Base-by-base conservation (phyloP, 2,888 invertebrate species). In the Anthrax anthrax region DNA sequence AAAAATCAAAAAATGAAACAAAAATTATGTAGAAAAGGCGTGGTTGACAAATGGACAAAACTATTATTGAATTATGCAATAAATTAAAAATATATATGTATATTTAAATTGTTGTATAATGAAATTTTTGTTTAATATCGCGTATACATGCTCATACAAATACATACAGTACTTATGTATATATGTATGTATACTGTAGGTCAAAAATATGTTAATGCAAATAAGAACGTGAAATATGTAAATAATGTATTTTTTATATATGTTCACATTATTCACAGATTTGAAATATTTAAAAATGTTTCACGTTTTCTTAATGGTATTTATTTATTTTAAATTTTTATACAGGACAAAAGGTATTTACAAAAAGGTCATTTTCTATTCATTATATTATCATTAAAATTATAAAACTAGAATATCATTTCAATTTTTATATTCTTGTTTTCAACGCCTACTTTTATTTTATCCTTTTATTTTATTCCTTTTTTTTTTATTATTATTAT, bases 11-110 rank as follows among this genome's bases (percentile, higher is more conserved):
- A 36, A n/a, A 3, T 36, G 6, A 3, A 36, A n/a, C 10, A 16
- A 36, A 36, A 16, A 39, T 45, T 16, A 23, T 23, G 29, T 32
- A 12, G 3, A 27, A 9, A 14, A 39, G 39, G 39, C 39, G 39
- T 39, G 39, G 39, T 18, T 39, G 39, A 39, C 19, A 39, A 39
- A 39, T 39, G 39, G 39, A 39, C 39, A 18, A 19, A 39, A 38
- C 12, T 34, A 16, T 38, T 38, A 38, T 6, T 23, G 23, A 23
- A 23, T 23, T 8, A 6, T 23, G 4, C 5, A 23, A 23, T 23
- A 23, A 23, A n/a, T n/a, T n/a, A 23, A 37, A 37, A 37, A 37
- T 37, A 17, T 32, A 32, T 32, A 23, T 4, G 23, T 8, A 23
- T 23, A 23, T 8, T 8, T 23, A 23, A n/a, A n/a, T n/a, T n/a